Conservation (phyloP, 2,888 invertebrate genomes). For the Dilophus febrilis region DNA sequence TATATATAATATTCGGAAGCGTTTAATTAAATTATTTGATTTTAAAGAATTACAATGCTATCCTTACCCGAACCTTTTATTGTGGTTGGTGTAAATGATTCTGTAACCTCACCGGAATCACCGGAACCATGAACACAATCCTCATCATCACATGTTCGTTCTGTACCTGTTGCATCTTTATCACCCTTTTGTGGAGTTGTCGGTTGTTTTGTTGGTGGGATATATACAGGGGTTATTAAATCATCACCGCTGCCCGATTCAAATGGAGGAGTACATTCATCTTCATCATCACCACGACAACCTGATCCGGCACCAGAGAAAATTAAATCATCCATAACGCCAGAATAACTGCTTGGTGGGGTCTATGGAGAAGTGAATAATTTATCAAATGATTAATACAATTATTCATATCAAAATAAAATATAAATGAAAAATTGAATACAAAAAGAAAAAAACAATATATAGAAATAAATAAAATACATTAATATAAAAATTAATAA, state of each 20-base stretch:
- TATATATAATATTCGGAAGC: slow-evolving; percentile 6
- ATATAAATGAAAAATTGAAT: background rate
- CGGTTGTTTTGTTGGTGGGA: slow-evolving; percentile 61
- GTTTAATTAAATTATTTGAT: too few species aligned
- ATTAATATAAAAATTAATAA: background rate
- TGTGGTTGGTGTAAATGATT: slow-evolving; percentile 37
- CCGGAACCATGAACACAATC: slow-evolving; percentile 74
- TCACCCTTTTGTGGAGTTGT: slow-evolving; percentile 32
- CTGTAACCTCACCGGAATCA: slow-evolving; percentile 50
- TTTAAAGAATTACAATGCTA: background rate
- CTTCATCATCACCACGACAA: slow-evolving; percentile 81
- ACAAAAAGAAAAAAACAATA: background rate
- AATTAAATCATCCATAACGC: slow-evolving; percentile 72
- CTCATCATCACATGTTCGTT: slow-evolving; percentile 64
- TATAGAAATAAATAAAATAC: background rate
- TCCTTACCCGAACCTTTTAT: slow-evolving; percentile 34
- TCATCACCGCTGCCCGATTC: slow-evolving; percentile 79
- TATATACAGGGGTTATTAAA: slow-evolving; percentile 81
- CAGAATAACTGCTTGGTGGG: slow-evolving; percentile 63
- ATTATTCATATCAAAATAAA: too few species aligned
- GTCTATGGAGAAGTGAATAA: slow-evolving; percentile 37
- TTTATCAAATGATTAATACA: background rate
- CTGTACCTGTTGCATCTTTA: slow-evolving; percentile 18
- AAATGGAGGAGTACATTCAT: slow-evolving; percentile 71
- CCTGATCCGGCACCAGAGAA: slow-evolving; percentile 86